These are phyloP conservation scores for Sitta europaea DNA, from an alignment of 2,113 vertebrate genomes.

Conservation along the genomic window DNA sequence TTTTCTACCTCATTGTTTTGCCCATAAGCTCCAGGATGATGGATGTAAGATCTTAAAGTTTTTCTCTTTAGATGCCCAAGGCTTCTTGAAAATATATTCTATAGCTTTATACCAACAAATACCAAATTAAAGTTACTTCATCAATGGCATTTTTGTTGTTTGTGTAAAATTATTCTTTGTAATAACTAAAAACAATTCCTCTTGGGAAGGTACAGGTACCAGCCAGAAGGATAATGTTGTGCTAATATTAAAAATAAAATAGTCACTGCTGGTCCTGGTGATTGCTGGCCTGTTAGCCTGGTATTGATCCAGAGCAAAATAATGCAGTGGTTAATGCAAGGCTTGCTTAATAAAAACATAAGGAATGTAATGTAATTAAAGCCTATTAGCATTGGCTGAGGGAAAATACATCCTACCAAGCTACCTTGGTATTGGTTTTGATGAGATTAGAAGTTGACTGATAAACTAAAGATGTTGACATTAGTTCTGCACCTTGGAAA, in stretches of 20 bases:
- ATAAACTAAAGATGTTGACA: background rate
- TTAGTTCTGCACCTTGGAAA: background rate
- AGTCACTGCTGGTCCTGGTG: background rate
- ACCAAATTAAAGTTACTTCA: background rate
- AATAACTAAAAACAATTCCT: background rate
- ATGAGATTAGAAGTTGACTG: background rate
- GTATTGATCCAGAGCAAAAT: constrained; percentile 18
- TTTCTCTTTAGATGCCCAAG: background rate
- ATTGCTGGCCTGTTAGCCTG: constrained; percentile 18
- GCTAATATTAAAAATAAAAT: background rate
- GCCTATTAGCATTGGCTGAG: background rate
- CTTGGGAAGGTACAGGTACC: background rate
- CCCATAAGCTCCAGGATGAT: background rate
- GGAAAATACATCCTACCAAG: background rate
- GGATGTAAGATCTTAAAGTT: background rate
- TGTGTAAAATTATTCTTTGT: background rate
- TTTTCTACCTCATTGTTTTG: background rate
- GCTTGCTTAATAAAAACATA: constrained; percentile 1
- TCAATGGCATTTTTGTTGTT: background rate
- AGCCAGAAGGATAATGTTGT: background rate
- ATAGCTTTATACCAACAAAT: constrained; percentile 8
- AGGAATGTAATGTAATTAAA: constrained; percentile 15
- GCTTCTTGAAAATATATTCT: background rate
- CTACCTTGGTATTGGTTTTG: background rate
- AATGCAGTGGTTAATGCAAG: background rate